A percentile compares a stretch with the other conserved stretches of the same genome.
Evolutionary conservation across 2,113 vertebrate genomes (phyloP).

Genomic region (Hemibagrus wyckioides): DNA sequence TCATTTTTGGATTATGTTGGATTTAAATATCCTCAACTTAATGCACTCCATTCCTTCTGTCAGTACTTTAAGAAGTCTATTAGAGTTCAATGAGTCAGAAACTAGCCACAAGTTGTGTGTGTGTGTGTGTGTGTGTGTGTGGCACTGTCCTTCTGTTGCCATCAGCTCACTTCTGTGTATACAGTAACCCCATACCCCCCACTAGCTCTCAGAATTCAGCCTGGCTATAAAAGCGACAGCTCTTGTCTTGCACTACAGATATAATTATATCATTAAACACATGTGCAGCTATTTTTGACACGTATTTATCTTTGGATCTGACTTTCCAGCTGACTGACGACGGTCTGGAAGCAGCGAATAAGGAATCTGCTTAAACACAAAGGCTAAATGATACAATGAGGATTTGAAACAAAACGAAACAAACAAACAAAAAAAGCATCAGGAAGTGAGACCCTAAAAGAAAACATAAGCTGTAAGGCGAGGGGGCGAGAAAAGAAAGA

Average conservation of each 20-base stretch:
- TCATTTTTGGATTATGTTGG: not conserved
- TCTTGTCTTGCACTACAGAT: slow-evolving; percentile 20
- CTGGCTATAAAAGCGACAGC: not conserved
- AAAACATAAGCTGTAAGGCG: slow-evolving; percentile 18
- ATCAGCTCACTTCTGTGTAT: not conserved
- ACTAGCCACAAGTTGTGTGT: not conserved
- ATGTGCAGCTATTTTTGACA: slow-evolving; percentile 13
- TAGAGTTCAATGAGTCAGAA: not conserved
- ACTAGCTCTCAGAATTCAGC: slow-evolving; percentile 13
- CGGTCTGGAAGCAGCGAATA: slow-evolving; percentile 13
- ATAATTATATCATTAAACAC: slow-evolving; percentile 40
- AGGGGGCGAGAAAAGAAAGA: slow-evolving; percentile 37
- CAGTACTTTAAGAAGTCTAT: not conserved
- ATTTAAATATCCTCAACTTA: not conserved
- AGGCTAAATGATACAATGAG: not conserved
- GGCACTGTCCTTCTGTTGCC: not conserved
- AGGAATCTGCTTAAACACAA: slow-evolving; percentile 9
- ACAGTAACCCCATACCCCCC: not conserved
- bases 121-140: too few species aligned
- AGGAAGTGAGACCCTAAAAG: slow-evolving; percentile 29
- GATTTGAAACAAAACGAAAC: too few species aligned
- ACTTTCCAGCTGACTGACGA: not conserved
- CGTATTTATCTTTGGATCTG: slow-evolving; percentile 35
- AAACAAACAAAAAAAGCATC: not conserved
- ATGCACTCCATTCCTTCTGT: not conserved